Evolutionary conservation across 2,113 vertebrate genomes (phyloP).

Genomic region (Toxotes chatareus): DNA sequence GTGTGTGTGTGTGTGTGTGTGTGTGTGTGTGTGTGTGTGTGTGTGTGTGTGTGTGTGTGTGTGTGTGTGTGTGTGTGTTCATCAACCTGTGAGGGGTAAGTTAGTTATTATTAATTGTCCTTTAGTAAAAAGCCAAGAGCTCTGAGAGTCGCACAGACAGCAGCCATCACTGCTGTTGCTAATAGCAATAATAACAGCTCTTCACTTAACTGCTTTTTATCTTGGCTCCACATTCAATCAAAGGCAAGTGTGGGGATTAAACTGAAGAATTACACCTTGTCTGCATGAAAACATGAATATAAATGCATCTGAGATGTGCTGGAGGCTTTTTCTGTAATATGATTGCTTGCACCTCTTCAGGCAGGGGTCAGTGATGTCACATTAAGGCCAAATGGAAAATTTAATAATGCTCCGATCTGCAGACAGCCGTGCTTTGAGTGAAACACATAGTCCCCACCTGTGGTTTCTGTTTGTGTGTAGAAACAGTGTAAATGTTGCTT

Average conservation of each 20-base stretch:
- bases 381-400: constrained; percentile 36
- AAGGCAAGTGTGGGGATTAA: not conserved
- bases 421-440: constrained; percentile 23
- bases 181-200: constrained; percentile 24
- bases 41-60: constrained; percentile 6
- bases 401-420: constrained; percentile 13
- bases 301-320: not conserved
- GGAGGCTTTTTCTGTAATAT: constrained; percentile 14
- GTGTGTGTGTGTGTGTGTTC: constrained; percentile 2
- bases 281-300: not conserved
- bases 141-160: not conserved
- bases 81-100: constrained; percentile 25
- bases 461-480: not conserved
- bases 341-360: constrained; percentile 2
- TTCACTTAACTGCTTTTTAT: constrained; percentile 25
- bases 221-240: not conserved
- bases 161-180: not conserved
- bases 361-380: constrained; percentile 20
- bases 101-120: constrained; percentile 33
- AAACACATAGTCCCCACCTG: not conserved
- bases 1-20: constrained; percentile 17
- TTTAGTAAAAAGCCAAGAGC: constrained; percentile 25
- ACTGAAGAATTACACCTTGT: constrained; percentile 11
- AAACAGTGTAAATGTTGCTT: not conserved
- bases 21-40: constrained; percentile 28